phyloP scores from a whole-genome alignment of 1,140 invertebrate species.

The Laodelphax striatellus region DNA sequence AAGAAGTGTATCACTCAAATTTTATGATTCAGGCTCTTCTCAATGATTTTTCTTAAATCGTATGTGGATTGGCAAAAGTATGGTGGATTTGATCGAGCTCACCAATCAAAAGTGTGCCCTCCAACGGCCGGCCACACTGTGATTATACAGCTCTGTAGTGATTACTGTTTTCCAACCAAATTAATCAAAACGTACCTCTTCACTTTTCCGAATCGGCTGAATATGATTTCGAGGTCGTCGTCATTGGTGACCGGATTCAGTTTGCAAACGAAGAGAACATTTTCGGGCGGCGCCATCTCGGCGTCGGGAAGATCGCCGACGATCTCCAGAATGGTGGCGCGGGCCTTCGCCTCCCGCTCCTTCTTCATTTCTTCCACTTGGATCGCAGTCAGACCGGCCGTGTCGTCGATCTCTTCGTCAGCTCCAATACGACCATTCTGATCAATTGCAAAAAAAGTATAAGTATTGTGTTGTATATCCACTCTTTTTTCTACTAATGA shows the following conservation, averaged over 20 bases:
- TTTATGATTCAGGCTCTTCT: too few species aligned
- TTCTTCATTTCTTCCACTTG: constrained; percentile 83
- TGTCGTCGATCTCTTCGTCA: constrained; percentile 92
- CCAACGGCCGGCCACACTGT: too few species aligned
- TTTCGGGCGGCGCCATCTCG: constrained; percentile 96
- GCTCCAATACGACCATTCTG: constrained; percentile 81
- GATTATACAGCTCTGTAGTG: too few species aligned
- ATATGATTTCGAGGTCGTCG: constrained; percentile 96
- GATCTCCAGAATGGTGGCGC: constrained; percentile 96
- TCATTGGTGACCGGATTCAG: constrained; percentile 98
- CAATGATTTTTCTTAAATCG: too few species aligned
- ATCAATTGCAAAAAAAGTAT: background rate
- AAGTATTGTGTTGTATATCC: too few species aligned
- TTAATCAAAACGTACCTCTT: constrained; percentile 41
- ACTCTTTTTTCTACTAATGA: too few species aligned
- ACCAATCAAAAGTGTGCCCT: too few species aligned
- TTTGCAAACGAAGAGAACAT: constrained; percentile 99
- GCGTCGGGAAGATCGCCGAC: constrained; percentile 96
- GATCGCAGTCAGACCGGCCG: constrained; percentile 63
- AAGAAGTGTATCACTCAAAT: too few species aligned
- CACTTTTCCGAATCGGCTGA: constrained; percentile 92
- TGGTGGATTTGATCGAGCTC: too few species aligned
- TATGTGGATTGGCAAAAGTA: too few species aligned
- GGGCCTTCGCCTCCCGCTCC: constrained; percentile 86
- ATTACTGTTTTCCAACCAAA: too few species aligned